Conservation (phyloP, 2,113 vertebrate genomes). For the Poeciliopsis turrubarensis region DNA sequence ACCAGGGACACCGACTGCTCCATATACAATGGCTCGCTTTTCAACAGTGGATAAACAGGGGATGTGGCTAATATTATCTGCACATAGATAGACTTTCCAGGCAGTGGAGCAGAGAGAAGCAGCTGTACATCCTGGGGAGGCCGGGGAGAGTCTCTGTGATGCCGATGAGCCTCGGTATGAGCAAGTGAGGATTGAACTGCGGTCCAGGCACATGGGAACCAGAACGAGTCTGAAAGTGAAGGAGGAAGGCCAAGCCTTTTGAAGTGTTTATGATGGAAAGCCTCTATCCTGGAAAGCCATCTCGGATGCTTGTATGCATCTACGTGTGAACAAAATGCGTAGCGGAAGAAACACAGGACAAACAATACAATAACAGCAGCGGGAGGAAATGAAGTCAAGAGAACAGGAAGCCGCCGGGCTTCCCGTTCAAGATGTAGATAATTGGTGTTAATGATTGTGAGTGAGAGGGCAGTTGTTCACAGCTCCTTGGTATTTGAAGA, state of each 20-base stretch:
- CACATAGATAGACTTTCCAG: constrained; percentile 79
- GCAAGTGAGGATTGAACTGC: constrained; percentile 79
- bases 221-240: constrained; percentile 71
- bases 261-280: constrained; percentile 63
- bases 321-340: constrained; percentile 73
- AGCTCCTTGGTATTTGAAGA: constrained; percentile 54
- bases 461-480: constrained; percentile 63
- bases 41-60: constrained; percentile 78
- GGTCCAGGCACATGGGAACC: constrained; percentile 75
- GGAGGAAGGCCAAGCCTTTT: constrained; percentile 50
- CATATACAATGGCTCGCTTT: constrained; percentile 71
- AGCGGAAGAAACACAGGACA: constrained; percentile 76
- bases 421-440: constrained; percentile 73
- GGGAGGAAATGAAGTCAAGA: constrained; percentile 78
- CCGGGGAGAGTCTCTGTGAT: constrained; percentile 55
- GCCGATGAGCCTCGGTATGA: constrained; percentile 72
- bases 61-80: constrained; percentile 77
- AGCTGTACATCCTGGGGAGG: constrained; percentile 69
- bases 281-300: constrained; percentile 44
- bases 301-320: constrained; percentile 57
- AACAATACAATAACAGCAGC: constrained; percentile 76
- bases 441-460: constrained; percentile 74
- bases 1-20: constrained; percentile 48
- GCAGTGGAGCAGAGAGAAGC: constrained; percentile 62
- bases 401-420: constrained; percentile 76